These are phyloP conservation scores for Peromyscus attwateri DNA, from an alignment of 2,797 vertebrate genomes.

Conservation along the genomic window DNA sequence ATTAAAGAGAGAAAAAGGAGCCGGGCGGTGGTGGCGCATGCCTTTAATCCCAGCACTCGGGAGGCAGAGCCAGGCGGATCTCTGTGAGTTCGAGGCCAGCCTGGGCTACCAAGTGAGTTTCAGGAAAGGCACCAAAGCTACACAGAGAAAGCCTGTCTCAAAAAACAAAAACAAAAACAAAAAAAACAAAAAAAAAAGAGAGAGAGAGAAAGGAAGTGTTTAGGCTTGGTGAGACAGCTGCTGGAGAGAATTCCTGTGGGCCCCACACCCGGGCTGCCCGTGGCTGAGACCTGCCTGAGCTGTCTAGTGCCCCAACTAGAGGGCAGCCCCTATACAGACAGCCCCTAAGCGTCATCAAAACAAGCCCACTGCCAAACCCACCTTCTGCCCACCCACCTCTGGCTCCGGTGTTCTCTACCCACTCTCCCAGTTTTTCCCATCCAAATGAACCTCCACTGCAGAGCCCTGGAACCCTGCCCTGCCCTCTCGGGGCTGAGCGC, in stretches of 20 bases:
- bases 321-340: not conserved
- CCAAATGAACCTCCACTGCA: not conserved
- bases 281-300: not conserved
- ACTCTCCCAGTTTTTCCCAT: not conserved
- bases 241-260: not conserved
- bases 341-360: not conserved
- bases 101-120: no score
- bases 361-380: fast-evolving
- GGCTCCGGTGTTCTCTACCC: not conserved
- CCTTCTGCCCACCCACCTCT: not conserved
- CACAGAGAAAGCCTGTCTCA: no score
- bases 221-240: not conserved
- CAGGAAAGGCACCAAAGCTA: no score
- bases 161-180: no score
- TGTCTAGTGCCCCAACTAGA: not conserved
- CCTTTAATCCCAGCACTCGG: no score
- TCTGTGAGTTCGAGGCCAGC: no score
- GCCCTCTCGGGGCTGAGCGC: not conserved
- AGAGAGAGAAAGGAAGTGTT: no score
- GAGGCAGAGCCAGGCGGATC: no score
- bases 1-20: no score
- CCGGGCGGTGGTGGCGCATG: no score
- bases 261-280: not conserved
- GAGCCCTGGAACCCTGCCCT: no score
- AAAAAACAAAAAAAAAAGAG: no score